A percentile compares a stretch with the other conserved stretches of the same genome.
Evolutionary conservation across 2,113 vertebrate species (phyloP).

Genomic region (Pitta sordida): DNA sequence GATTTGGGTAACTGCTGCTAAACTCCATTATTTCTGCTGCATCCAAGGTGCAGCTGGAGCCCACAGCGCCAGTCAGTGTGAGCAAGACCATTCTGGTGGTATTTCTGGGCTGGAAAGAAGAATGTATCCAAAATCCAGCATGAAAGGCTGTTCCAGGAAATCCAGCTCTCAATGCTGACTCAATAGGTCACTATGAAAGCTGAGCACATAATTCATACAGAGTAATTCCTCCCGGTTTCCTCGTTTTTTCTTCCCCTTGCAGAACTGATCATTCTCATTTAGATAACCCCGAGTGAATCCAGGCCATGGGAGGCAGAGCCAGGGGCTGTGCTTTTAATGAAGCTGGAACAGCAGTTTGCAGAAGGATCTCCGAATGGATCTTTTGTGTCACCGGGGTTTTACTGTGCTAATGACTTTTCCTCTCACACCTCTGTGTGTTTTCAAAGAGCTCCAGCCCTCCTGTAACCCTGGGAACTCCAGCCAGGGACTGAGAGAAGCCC

Average conservation of each 20-base stretch:
- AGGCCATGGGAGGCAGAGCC: background rate
- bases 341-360: conserved; percentile 19
- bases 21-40: background rate
- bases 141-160: conserved; percentile 39
- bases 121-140: conserved; percentile 23
- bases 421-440: background rate
- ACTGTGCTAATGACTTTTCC: conserved; percentile 18
- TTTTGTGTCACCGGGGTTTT: background rate
- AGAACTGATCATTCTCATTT: conserved; percentile 27
- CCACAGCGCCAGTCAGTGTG: background rate
- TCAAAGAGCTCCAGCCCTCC: background rate
- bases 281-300: background rate
- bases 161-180: background rate
- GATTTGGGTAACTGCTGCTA: background rate
- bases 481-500: background rate
- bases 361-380: background rate
- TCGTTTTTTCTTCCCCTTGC: background rate
- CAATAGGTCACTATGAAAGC: conserved; percentile 23
- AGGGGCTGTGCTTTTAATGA: background rate
- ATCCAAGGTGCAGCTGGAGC: background rate
- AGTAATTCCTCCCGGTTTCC: conserved; percentile 5
- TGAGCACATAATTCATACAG: background rate
- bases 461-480: background rate
- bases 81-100: background rate
- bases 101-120: conserved; percentile 13